These are phyloP conservation scores for Dinoponera quadriceps DNA, from an alignment of 1,140 invertebrate genomes.

Conservation along the genomic window DNA sequence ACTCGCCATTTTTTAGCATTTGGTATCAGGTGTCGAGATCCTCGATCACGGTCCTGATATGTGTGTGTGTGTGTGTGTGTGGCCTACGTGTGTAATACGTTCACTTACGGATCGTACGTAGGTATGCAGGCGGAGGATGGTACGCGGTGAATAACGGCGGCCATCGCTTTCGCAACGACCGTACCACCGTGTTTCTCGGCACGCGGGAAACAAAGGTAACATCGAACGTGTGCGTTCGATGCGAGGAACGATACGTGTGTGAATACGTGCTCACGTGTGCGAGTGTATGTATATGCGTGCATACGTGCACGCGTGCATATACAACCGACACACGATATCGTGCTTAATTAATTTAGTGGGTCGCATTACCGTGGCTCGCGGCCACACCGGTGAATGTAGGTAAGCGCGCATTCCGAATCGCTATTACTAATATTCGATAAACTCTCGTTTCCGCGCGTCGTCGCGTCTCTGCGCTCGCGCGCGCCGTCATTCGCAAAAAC, in stretches of 20 bases:
- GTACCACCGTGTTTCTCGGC: slow-evolving; percentile 32
- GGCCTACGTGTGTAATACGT: too few species aligned
- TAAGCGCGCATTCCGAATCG: slow-evolving; percentile 38
- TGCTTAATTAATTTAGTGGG: slow-evolving; percentile 59
- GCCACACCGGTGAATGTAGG: slow-evolving; percentile 41
- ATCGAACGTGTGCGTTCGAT: slow-evolving; percentile 10
- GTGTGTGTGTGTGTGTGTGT: not conserved
- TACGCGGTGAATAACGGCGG: slow-evolving; percentile 38
- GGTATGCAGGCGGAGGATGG: not conserved
- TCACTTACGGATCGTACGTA: slow-evolving; percentile 22
- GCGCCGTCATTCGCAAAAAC: not conserved
- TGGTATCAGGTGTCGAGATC: not conserved
- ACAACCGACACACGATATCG: slow-evolving; percentile 31
- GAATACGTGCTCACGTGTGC: too few species aligned
- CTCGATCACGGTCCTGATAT: not conserved
- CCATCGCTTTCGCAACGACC: slow-evolving; percentile 39
- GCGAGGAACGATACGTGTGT: not conserved
- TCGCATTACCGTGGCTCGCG: slow-evolving; percentile 44
- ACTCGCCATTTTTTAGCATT: not conserved
- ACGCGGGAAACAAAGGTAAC: slow-evolving; percentile 41
- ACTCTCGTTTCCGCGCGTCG: slow-evolving; percentile 41
- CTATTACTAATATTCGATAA: slow-evolving; percentile 56
- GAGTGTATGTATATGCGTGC: not conserved
- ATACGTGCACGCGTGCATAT: not conserved
- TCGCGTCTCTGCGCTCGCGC: not conserved